Evolutionary conservation across 2,888 invertebrate genomes (phyloP), one percentile per base, ranked within the genome.

Genomic region (Plebejus argus): DNA sequence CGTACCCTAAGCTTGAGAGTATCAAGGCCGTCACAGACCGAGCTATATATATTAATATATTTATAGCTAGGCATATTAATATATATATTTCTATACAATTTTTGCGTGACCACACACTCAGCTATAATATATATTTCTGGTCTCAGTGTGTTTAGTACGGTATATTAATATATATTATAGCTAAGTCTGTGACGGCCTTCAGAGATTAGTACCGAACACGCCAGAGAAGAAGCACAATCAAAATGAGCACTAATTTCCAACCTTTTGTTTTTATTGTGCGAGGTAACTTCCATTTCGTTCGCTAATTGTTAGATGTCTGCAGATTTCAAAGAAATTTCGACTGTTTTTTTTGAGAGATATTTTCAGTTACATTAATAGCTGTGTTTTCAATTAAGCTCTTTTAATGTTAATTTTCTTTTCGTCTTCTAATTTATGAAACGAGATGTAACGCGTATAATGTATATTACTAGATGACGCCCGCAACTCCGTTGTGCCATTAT

Each of bases 261-360:
- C 61, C 23, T 23, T 61, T 58, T 58, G 58, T 58, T 58, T 61
- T 61, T 61, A 61, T 61, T 61, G 12, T 61, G 23, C 61, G 23
- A 61, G 61, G 61, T 23, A 61, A 61, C 61, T 23, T 61, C 12
- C 20, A 61, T 61, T 23, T 4, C 23, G 61, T 12, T 23, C 10
- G 61, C 20, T 61, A 61, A 61, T 61, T 61, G 61, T 23, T 23
- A 58, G 23, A 61, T 23, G 61, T 61, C 61, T 61, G 12, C 23
- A 61, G 61, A 61, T 23, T 61, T 61, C 58, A 61, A 61, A 23
- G 61, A 61, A 12, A 23, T 61, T 58, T n/a, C 10, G 23, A 61
- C 10, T 61, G 12, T 23, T 58, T 35, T 58, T 23, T 61, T 23
- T 61, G 61, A 23, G 20, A 10, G 58, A 4, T 61, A 61, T 61